Evolutionary conservation across 2,888 invertebrate genomes (phyloP).

Genomic region (Euspilapteryx auroguttella): DNA sequence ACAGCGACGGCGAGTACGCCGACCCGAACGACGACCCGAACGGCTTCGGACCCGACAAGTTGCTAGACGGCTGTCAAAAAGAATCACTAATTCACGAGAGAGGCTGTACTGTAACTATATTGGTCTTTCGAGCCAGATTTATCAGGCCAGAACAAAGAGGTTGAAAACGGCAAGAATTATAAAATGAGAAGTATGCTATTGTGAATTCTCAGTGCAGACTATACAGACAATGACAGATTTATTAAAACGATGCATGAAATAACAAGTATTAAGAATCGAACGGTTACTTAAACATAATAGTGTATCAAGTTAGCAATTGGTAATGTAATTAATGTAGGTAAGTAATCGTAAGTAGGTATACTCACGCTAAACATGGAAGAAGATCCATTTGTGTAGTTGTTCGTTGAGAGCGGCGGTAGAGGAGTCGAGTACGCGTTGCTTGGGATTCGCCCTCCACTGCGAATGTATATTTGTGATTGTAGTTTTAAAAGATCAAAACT

Average conservation of each 20-base stretch:
- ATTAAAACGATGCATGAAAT: no score
- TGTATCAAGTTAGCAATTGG: no score
- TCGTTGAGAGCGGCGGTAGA: slow-evolving; percentile 66
- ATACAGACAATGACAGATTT: no score
- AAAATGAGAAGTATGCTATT: no score
- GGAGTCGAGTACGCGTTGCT: slow-evolving; percentile 76
- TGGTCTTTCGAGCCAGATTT: not conserved
- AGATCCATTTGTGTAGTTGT: slow-evolving; percentile 62
- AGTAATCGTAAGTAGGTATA: slow-evolving; percentile 10
- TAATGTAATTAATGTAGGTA: not conserved
- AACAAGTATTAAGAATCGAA: no score
- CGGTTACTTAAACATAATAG: no score
- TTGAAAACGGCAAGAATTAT: no score
- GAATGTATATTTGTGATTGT: no score
- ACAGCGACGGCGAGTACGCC: slow-evolving; percentile 48
- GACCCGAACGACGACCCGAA: slow-evolving; percentile 64
- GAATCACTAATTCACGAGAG: not conserved
- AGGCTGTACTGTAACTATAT: not conserved
- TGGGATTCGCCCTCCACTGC: slow-evolving; percentile 70
- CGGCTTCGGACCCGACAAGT: slow-evolving; percentile 62
- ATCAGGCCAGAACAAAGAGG: no score
- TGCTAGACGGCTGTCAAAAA: slow-evolving; percentile 41
- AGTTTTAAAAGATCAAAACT: no score
- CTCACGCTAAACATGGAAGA: slow-evolving; percentile 73
- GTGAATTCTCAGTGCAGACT: no score